phyloP scores from a whole-genome alignment of 1,140 invertebrate species.

The Palaemon carinicauda region DNA sequence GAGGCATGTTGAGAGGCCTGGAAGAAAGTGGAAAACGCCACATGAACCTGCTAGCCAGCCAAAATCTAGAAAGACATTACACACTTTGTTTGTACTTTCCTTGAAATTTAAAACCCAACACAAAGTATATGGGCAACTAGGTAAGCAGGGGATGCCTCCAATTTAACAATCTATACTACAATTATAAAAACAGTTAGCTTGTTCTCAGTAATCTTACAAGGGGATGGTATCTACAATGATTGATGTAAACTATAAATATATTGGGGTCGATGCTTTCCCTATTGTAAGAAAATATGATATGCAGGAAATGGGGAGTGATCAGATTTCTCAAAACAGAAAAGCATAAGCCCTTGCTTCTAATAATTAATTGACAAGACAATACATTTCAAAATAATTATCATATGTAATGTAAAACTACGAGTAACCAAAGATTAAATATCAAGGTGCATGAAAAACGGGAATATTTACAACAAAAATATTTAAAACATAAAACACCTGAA shows the following conservation, averaged over 20 bases:
- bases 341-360: no score
- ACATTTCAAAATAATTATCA: no score
- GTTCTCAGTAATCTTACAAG: constrained; percentile 13
- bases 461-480: no score
- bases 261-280: not conserved
- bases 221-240: constrained; percentile 47
- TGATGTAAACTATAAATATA: not conserved
- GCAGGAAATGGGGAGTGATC: not conserved
- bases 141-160: not conserved
- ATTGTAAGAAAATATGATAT: constrained; percentile 11
- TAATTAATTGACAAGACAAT: no score
- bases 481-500: no score
- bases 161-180: not conserved
- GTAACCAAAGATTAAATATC: no score
- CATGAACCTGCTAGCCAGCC: not conserved
- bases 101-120: not conserved
- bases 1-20: constrained; percentile 42
- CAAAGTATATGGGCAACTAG: not conserved
- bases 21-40: constrained; percentile 34
- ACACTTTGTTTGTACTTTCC: constrained; percentile 16
- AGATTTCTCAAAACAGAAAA: not conserved
- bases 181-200: constrained; percentile 11
- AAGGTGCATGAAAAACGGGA: no score
- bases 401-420: no score
- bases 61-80: not conserved